Conservation (phyloP, 2,113 vertebrate genomes). For the Notarius lentiginosus region DNA sequence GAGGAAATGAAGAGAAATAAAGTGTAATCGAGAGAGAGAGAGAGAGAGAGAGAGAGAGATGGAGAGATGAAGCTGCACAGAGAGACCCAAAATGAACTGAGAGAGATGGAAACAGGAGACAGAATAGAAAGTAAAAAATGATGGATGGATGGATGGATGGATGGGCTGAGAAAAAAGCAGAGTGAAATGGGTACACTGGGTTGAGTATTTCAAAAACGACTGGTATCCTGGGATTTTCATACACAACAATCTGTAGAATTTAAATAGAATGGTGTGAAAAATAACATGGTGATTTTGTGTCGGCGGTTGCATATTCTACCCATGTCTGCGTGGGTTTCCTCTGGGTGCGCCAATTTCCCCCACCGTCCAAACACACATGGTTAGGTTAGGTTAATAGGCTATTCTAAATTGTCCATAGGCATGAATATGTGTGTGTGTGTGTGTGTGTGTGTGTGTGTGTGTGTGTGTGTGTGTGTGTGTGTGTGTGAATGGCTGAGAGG, state of each 20-base stretch:
- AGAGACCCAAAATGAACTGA: background rate
- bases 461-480: too few species aligned
- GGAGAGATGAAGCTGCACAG: background rate
- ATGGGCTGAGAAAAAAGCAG: background rate
- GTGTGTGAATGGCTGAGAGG: too few species aligned
- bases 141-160: background rate
- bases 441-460: too few species aligned
- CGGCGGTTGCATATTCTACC: too few species aligned
- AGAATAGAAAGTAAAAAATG: background rate
- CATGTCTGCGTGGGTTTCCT: too few species aligned
- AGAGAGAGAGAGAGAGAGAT: background rate
- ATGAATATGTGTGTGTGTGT: too few species aligned
- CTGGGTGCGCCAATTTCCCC: too few species aligned
- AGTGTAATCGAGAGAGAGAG: background rate
- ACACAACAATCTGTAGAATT: background rate
- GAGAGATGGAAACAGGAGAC: background rate
- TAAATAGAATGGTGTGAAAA: background rate
- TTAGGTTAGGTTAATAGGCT: too few species aligned
- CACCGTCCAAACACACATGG: too few species aligned
- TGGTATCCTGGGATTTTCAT: background rate
- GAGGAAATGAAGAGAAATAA: background rate
- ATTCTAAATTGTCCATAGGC: too few species aligned
- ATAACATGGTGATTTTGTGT: background rate
- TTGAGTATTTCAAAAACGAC: background rate
- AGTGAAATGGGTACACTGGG: background rate